phyloP scores from a whole-genome alignment of 2,797 vertebrate genomes.

The Ptychobarbus kaznakovi region DNA sequence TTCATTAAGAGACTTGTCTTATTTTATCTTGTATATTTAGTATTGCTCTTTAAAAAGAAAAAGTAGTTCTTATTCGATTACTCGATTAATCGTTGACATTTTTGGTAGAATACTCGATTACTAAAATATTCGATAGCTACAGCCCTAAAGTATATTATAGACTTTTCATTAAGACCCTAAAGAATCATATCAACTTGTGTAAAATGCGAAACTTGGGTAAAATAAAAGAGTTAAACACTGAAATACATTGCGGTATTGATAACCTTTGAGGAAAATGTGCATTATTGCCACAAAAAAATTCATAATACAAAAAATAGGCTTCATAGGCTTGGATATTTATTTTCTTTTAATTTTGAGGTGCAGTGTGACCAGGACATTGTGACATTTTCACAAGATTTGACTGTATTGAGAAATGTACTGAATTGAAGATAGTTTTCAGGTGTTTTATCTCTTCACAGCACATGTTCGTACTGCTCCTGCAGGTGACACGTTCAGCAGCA shows the following conservation, averaged over 20 bases:
- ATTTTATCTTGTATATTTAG: too few relatives aligned
- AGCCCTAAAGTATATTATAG: too few relatives aligned
- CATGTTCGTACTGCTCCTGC: not conserved
- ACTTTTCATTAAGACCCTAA: too few relatives aligned
- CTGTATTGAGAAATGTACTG: not conserved
- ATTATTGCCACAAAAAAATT: not conserved
- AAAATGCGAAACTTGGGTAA: too few relatives aligned
- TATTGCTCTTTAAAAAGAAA: too few relatives aligned
- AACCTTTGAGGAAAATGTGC: not conserved
- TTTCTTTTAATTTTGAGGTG: not conserved
- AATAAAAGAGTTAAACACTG: not conserved
- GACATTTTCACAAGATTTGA: not conserved
- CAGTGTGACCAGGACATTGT: not conserved
- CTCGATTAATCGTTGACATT: too few relatives aligned
- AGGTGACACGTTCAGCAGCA: conserved; percentile 97
- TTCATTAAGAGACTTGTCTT: too few relatives aligned
- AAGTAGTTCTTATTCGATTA: too few relatives aligned
- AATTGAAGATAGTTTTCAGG: not conserved
- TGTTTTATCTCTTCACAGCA: not conserved
- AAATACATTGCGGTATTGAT: not conserved
- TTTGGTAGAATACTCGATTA: too few relatives aligned
- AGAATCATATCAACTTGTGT: too few relatives aligned
- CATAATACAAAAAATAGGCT: not conserved
- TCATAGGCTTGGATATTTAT: not conserved
- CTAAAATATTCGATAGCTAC: too few relatives aligned